These are phyloP conservation scores for Pheosia tremula DNA, from an alignment of 2,888 invertebrate genomes.

Conservation along the genomic window DNA sequence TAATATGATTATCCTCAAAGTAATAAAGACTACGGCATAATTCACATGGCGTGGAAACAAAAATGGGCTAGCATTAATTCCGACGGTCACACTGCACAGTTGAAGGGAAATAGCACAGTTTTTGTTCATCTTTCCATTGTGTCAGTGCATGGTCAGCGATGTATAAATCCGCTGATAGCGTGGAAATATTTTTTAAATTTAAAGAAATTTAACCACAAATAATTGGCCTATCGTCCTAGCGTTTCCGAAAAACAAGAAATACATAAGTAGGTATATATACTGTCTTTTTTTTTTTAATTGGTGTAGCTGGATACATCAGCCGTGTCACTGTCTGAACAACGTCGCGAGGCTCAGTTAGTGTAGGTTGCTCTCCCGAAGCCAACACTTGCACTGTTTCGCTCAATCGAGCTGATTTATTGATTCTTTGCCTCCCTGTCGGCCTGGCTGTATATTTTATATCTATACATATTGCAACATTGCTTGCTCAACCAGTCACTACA, in stretches of 20 bases:
- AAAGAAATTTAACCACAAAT: constrained; percentile 57
- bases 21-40: not conserved
- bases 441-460: no score
- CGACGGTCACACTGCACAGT: constrained; percentile 33
- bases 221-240: constrained; percentile 44
- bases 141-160: constrained; percentile 66
- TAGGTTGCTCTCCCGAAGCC: no score
- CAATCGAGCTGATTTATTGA: no score
- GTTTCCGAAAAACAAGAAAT: not conserved
- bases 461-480: no score
- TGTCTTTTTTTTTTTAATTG: no score
- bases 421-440: no score
- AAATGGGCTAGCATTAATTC: constrained; percentile 34
- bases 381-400: no score
- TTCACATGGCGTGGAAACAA: constrained; percentile 14
- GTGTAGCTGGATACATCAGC: no score
- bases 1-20: not conserved
- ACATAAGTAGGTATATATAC: no score
- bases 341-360: no score
- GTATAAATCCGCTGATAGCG: constrained; percentile 77
- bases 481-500: no score
- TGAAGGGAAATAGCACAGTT: constrained; percentile 58
- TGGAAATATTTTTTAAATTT: constrained; percentile 69
- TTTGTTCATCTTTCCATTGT: constrained; percentile 76
- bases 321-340: no score